These are phyloP conservation scores for Anorthoa munda DNA, from an alignment of 2,888 invertebrate species.

Conservation along the genomic window DNA sequence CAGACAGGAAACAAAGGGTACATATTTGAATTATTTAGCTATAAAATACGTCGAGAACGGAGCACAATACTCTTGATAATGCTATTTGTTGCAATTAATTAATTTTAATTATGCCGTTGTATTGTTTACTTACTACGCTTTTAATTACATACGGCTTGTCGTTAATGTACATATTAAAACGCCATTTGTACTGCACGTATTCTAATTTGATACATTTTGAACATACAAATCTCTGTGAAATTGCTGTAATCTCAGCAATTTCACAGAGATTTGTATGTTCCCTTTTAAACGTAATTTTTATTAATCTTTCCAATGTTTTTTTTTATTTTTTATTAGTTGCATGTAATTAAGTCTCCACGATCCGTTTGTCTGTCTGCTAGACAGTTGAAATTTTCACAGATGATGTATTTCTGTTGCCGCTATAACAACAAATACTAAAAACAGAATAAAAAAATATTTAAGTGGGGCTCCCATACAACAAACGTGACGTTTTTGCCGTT, in stretches of 20 bases:
- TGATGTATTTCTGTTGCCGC: too few species aligned
- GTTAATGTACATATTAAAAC: neutral
- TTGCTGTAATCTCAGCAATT: too few species aligned
- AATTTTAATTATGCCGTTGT: slow-evolving; percentile 19
- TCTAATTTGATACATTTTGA: neutral
- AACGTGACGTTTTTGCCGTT: too few species aligned
- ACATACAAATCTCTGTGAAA: too few species aligned
- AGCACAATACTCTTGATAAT: neutral
- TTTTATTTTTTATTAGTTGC: neutral
- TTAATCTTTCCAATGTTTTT: neutral
- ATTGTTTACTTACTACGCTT: slow-evolving; percentile 36
- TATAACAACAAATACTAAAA: too few species aligned
- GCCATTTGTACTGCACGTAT: neutral
- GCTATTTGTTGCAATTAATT: slow-evolving; percentile 32
- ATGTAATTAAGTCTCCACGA: too few species aligned
- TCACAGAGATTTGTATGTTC: neutral
- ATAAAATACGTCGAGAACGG: neutral
- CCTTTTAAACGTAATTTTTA: neutral
- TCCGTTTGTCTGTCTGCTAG: too few species aligned
- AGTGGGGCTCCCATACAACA: too few species aligned
- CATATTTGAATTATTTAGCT: slow-evolving; percentile 15
- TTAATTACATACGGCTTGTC: slow-evolving; percentile 11
- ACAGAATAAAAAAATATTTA: too few species aligned
- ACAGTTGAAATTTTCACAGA: too few species aligned
- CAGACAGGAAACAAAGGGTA: slow-evolving; percentile 10